Base-by-base conservation (phyloP, 2,888 invertebrate species). In the Euproctis similis region DNA sequence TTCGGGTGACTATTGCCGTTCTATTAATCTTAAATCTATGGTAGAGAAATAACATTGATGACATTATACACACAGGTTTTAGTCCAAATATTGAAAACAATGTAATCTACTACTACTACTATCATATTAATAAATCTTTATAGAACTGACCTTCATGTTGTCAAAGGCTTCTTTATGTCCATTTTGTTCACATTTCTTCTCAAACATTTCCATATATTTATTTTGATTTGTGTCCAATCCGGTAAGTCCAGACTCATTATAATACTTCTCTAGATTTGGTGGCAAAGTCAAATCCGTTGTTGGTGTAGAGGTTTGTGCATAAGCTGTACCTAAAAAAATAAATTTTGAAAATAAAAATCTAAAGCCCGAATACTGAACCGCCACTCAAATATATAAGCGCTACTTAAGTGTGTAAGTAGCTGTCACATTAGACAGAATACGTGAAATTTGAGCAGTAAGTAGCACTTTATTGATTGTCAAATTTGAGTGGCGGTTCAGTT, bases 161-260 rank as follows among this genome's bases (percentile, higher is more conserved):
- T 67, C 71, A 42, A 67, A 90, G 0, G 90, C 88, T 2, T 86
- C 84, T 1, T 74, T 72, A 0, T 87, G 77, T 3, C 89, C 90
- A 40, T 89, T 88, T 34, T 88, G 85, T 2, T 86, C 78, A 51
- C 92, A 93, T 65, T 91, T 92, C 30, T 88, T 86, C 54, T 85
- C 87, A 8, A 92, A 62, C 0, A 82, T 55, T 17, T 86, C 73
- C 28, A 86, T 74, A 0, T 87, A 75, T 31, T 90, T 60, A 10
- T 69, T 66, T 37, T 66, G 61, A 1, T 65, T 28, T 3, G 53
- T 53, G 23, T 69, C 59, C 7, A 77, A 23, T 11, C 68, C 62
- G 14, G 14, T 14, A n/a, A n/a, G n/a, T n/a, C n/a, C n/a, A 0
- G 56, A 44, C 5, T 55, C 45, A 37, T 68, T 62, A 8, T 77